These are phyloP conservation scores for Hirtodrosophila alboralis DNA, from an alignment of 2,888 invertebrate genomes.

Conservation along the genomic window DNA sequence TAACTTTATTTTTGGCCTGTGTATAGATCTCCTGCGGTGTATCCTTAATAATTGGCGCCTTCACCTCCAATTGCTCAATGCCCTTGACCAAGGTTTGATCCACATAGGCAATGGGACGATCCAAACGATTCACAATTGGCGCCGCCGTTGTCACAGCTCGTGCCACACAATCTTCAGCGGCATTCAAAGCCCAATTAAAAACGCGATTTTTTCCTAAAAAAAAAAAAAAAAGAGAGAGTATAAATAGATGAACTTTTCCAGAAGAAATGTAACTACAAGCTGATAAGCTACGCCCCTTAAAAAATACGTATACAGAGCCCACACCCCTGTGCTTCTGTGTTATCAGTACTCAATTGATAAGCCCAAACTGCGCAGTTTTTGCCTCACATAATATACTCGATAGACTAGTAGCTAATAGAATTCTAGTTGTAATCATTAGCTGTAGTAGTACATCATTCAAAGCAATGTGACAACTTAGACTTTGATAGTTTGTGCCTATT, in stretches of 20 bases:
- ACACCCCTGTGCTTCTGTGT: constrained; percentile 1
- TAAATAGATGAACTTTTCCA: neutral
- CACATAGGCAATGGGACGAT: constrained; percentile 86
- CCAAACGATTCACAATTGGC: constrained; percentile 86
- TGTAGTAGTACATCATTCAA: constrained; percentile 8
- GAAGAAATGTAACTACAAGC: neutral
- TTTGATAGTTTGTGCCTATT: constrained; percentile 41
- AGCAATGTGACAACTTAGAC: constrained; percentile 21
- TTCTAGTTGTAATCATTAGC: constrained; percentile 15
- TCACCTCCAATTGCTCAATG: constrained; percentile 87
- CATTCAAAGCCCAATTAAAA: constrained; percentile 88
- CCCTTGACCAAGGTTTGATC: constrained; percentile 88
- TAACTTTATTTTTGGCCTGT: constrained; percentile 86
- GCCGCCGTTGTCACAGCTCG: constrained; percentile 86
- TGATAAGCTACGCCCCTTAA: constrained; percentile 23
- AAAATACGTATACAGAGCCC: no score
- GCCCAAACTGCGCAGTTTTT: constrained; percentile 66
- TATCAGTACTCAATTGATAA: constrained; percentile 49
- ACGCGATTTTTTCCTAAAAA: constrained; percentile 87
- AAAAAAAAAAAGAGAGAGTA: neutral
- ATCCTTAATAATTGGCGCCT: constrained; percentile 88
- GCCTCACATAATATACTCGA: constrained; percentile 9
- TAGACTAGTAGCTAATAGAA: neutral
- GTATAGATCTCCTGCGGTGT: constrained; percentile 87
- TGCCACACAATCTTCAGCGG: constrained; percentile 87